Percentiles rank a stretch among this genome's conserved stretches.
phyloP scores from a whole-genome alignment of 2,113 vertebrate genomes.

The Coreoperca whiteheadi region DNA sequence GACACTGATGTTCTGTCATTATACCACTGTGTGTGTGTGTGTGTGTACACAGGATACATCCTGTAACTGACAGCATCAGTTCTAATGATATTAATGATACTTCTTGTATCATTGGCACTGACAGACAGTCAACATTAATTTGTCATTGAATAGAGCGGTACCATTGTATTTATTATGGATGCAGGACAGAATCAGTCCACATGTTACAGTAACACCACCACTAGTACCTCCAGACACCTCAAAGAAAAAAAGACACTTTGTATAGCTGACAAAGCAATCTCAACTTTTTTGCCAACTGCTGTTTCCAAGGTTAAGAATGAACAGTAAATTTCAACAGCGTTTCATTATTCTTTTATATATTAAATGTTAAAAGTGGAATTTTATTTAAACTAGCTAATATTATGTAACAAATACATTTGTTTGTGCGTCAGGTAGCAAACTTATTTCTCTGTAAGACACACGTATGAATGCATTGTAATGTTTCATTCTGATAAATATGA shows the following conservation, averaged over 20 bases:
- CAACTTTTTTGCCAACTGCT: background rate
- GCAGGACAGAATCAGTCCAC: slow-evolving; percentile 2
- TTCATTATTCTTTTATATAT: background rate
- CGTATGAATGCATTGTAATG: no score
- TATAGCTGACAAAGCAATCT: no score
- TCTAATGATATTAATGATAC: background rate
- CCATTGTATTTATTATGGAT: background rate
- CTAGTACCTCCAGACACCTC: background rate
- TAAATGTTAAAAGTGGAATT: background rate
- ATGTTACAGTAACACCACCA: background rate
- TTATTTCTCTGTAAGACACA: no score
- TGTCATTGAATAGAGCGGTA: background rate
- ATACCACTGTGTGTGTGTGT: background rate
- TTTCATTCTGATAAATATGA: no score
- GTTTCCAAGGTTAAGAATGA: no score
- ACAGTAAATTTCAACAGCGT: no score
- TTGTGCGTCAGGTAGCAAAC: background rate
- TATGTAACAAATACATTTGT: no score
- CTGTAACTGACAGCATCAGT: slow-evolving; percentile 10
- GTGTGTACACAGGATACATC: slow-evolving; percentile 2
- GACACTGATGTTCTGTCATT: background rate
- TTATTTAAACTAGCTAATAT: background rate
- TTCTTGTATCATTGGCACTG: slow-evolving; percentile 1
- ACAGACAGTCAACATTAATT: slow-evolving; percentile 23
- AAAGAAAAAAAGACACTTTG: background rate